These are phyloP conservation scores for Dasyurus viverrinus DNA, from an alignment of 2,113 vertebrate species.

Conservation along the genomic window DNA sequence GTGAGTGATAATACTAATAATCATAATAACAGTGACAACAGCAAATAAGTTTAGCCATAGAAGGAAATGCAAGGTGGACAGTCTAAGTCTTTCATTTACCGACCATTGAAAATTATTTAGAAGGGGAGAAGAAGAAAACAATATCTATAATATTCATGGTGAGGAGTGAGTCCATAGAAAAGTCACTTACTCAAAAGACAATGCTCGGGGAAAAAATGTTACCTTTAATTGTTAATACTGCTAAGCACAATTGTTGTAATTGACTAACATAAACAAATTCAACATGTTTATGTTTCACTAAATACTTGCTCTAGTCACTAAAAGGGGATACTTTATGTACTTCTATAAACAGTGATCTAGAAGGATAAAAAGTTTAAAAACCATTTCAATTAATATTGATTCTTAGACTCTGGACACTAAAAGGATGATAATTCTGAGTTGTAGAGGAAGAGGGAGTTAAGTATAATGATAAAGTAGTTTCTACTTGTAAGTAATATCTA, in stretches of 20 bases:
- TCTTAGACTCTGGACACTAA: slow-evolving; percentile 59
- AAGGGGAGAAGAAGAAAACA: not conserved
- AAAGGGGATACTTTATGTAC: slow-evolving; percentile 67
- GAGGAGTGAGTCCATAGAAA: not conserved
- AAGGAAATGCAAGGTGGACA: slow-evolving; percentile 13
- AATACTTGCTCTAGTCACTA: slow-evolving; percentile 53
- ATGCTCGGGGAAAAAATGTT: not conserved
- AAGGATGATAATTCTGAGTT: slow-evolving; percentile 57
- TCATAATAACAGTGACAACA: slow-evolving; percentile 32
- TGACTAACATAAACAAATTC: not conserved
- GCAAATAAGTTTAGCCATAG: not conserved
- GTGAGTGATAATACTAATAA: slow-evolving; percentile 51
- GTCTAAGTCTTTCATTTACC: slow-evolving; percentile 16
- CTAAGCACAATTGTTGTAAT: slow-evolving; percentile 26
- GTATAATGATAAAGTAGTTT: slow-evolving; percentile 69
- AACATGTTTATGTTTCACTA: slow-evolving; percentile 61
- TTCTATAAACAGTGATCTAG: slow-evolving; percentile 67
- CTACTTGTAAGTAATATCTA: slow-evolving; percentile 60
- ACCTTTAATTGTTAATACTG: slow-evolving; percentile 14
- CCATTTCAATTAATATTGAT: slow-evolving; percentile 75
- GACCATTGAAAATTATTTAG: slow-evolving; percentile 46
- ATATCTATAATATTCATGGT: not conserved
- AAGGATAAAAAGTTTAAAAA: slow-evolving; percentile 71
- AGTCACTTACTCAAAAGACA: not conserved
- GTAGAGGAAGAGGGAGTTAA: slow-evolving; percentile 43